Evolutionary conservation across 1,140 invertebrate genomes (phyloP), one percentile per base, ranked within the genome.

Genomic region (Cydia strobilella): DNA sequence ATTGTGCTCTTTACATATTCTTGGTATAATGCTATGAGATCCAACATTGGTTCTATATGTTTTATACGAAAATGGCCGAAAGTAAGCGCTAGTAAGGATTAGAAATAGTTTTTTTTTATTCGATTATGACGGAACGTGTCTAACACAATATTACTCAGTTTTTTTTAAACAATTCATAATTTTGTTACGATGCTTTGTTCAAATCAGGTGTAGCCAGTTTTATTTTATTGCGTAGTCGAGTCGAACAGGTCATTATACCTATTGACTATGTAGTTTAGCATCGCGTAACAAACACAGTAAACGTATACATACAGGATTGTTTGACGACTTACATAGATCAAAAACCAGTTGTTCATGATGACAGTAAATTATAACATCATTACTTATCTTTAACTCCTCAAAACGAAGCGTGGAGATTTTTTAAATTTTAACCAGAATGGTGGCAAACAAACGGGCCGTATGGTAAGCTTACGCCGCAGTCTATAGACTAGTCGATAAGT

Each of bases 131-230:
- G 3, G 13, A 45, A 45, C 42, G 42, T 15, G 42, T 15, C 42
- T 45, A 15, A 45, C 42, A 12, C 42, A 45, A 45, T 12, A 59
- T 10, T 18, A 4, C 20, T 12, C 20, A 59, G 54, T 59, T 59
- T 59, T 45, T 59, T 59, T 59, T 1, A 23, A 12, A 23, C 18
- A 23, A 23, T 59, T 59, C 63, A 20, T 65, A 65, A 65, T 27
- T 65, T 10, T 39, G 35, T 69, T 69, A 69, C 65, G 31, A 35
- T n/a, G 27, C 27, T 69, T 35, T 69, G 65, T 35, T 69, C 15
- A 69, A 69, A 69, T 69, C 74, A 73, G 62, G 73, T 74, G 71
- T 20, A 35, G 63, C 48, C 73, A 72, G 73, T 62, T 73, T 74
- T 76, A 66, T 65, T 63, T 72, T 73, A 35, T 69, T 69, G 31